Evolutionary conservation across 2,113 vertebrate genomes (phyloP), one percentile per base, ranked within the genome.

Genomic region (Gobiocypris rarus): DNA sequence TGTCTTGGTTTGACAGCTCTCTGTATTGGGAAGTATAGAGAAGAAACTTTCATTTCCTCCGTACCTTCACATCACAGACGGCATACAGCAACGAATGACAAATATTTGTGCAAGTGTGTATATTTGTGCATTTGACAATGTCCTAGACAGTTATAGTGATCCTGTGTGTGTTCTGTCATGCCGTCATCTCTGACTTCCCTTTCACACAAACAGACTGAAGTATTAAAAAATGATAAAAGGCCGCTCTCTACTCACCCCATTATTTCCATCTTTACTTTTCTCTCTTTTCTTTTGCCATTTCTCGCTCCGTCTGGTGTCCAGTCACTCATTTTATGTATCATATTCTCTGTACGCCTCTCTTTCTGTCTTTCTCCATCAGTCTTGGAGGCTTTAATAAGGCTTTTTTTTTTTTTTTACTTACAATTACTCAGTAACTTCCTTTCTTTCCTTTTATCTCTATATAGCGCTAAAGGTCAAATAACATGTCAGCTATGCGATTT

Each of bases 151-250:
- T 45, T 24, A 71, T 24, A 71, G 69, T 43, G 56, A n/a, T 61
- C 50, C 5, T 50, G 24, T 45, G 41, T 82, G 75, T 87, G 69
- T 65, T 34, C 19, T 84, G 63, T 77, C 86, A 76, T 67, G 38
- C 67, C 28, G 28, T 71, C 73, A 82, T 61, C 54, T n/a, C 65
- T n/a, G 41, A 48, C 52, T 77, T 84, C 26, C 9, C 41, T 63
- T 58, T 52, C 79, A 82, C 45, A 82, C 56, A 65, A 52, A 28
- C 65, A 34, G 52, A 56, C 34, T 10, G 70, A 17, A 71, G 56
- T 83, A 63, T 70, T 52, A 78, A 43, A 75, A 63, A 65, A 59
- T 50, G 65, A 84, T 83, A 54, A 75, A n/a, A 43, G 24, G 54
- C 26, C 5, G 14, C 75, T 82, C 48, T 75, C 52, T 50, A 9